Conservation (phyloP, 2,888 invertebrate genomes). For the Sceliomorpha sp. region DNA sequence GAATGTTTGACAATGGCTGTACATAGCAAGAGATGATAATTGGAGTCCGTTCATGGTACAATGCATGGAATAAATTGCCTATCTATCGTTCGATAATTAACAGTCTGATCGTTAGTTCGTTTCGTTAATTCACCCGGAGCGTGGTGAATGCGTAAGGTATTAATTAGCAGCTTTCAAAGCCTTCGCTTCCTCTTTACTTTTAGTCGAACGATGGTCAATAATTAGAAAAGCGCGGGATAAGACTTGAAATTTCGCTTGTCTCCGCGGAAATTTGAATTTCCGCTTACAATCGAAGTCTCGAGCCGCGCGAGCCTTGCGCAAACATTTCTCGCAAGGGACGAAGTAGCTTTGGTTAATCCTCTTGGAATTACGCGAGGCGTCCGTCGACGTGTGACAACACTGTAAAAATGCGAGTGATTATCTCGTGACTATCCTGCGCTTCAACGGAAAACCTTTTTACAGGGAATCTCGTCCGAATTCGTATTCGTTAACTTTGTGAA, state of each 20-base stretch:
- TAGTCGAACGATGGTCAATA: slow-evolving; percentile 12
- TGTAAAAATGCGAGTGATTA: slow-evolving; percentile 26
- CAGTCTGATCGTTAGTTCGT: slow-evolving; percentile 69
- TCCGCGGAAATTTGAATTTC: slow-evolving; percentile 19
- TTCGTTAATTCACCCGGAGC: slow-evolving; percentile 56
- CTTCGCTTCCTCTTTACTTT: slow-evolving; percentile 15
- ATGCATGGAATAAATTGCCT: slow-evolving; percentile 64
- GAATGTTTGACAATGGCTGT: slow-evolving; percentile 39
- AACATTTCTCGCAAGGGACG: slow-evolving; percentile 26
- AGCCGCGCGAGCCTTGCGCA: slow-evolving; percentile 15
- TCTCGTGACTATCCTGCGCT: slow-evolving; percentile 9
- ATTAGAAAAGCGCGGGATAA: slow-evolving; percentile 29
- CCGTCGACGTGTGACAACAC: slow-evolving; percentile 14
- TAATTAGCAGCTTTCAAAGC: slow-evolving; percentile 37
- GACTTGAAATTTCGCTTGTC: slow-evolving; percentile 16
- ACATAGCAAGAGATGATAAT: slow-evolving; percentile 43
- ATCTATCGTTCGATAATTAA: slow-evolving; percentile 68
- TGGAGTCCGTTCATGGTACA: slow-evolving; percentile 47
- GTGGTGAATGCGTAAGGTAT: slow-evolving; percentile 38
- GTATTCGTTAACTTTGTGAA: slow-evolving; percentile 9
- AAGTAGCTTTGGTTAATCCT: slow-evolving; percentile 32
- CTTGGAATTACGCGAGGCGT: slow-evolving; percentile 35
- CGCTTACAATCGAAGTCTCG: slow-evolving; percentile 18
- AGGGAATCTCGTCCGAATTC: slow-evolving; percentile 2
- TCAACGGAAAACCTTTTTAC: neutral